Percentiles rank a stretch among this genome's conserved stretches.
phyloP scores from a whole-genome alignment of 2,797 vertebrate genomes.

The Micromesistius poutassou region DNA sequence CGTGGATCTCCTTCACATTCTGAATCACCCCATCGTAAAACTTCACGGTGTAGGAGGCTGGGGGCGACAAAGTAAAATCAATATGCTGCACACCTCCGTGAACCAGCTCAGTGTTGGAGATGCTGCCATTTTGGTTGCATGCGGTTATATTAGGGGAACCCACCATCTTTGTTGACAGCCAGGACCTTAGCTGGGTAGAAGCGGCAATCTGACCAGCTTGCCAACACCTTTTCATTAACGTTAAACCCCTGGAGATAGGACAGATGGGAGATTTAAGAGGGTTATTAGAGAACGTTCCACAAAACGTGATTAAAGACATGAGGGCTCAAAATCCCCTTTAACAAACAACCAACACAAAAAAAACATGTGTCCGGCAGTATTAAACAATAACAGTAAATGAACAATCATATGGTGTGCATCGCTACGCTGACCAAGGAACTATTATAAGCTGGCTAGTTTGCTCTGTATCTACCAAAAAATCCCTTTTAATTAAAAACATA shows the following conservation, averaged over 20 bases:
- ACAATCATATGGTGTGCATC: neutral
- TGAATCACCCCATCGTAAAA: conserved; percentile 97
- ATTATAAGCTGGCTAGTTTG: neutral
- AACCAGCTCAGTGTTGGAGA: neutral
- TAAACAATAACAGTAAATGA: neutral
- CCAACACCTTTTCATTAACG: conserved; percentile 90
- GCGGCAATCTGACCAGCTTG: conserved; percentile 95
- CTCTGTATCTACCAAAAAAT: neutral
- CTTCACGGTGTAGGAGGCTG: conserved; percentile 95
- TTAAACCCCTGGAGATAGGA: conserved; percentile 79
- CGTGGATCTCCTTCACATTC: conserved; percentile 95
- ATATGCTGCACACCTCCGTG: conserved; percentile 9
- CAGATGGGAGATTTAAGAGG: conserved; percentile 8
- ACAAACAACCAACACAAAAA: neutral
- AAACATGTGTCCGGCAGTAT: neutral
- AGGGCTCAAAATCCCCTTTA: neutral
- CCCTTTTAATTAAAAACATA: neutral
- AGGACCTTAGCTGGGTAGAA: conserved; percentile 94
- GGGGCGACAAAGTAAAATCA: neutral
- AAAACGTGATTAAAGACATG: neutral
- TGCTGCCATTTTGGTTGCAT: neutral
- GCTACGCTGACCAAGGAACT: neutral
- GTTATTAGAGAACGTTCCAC: neutral
- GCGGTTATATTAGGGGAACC: conserved; percentile 22
- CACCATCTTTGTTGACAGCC: conserved; percentile 92